Evolutionary conservation across 2,888 invertebrate species (phyloP).

Genomic region (Taenaris catops): DNA sequence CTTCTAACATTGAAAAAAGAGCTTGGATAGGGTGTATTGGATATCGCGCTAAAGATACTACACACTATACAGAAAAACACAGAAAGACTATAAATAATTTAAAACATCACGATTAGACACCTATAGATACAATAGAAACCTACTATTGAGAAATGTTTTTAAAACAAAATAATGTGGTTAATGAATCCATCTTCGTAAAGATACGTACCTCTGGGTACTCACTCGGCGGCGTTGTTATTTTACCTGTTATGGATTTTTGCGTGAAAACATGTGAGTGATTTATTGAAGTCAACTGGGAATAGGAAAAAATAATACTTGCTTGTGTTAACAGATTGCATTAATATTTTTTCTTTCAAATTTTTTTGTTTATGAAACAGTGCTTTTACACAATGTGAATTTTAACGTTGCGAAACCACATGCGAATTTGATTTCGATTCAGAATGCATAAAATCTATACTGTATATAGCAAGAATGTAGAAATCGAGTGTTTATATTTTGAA

Average conservation of each 20-base stretch:
- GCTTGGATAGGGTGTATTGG: too few relatives aligned
- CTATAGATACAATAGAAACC: conserved; percentile 1
- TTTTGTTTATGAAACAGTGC: conserved; percentile 30
- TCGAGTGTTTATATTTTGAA: too few relatives aligned
- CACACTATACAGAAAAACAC: too few relatives aligned
- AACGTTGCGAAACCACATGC: too few relatives aligned
- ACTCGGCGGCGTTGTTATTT: conserved; percentile 26
- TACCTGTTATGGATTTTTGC: conserved; percentile 47
- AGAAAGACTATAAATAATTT: too few relatives aligned
- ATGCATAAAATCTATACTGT: too few relatives aligned
- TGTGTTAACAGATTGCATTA: conserved; percentile 58
- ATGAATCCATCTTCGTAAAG: conserved; percentile 18
- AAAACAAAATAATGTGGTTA: conserved; percentile 13
- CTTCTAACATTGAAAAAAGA: too few relatives aligned
- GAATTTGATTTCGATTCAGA: too few relatives aligned
- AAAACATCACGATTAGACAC: too few relatives aligned
- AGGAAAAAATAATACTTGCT: conserved; percentile 50
- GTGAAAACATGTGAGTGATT: conserved; percentile 67
- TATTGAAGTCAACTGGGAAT: conserved; percentile 62
- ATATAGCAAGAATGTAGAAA: too few relatives aligned
- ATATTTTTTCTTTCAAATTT: conserved; percentile 48
- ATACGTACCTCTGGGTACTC: conserved; percentile 15
- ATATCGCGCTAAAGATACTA: too few relatives aligned
- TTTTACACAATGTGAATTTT: too few relatives aligned
- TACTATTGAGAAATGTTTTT: conserved; percentile 7